Evolutionary conservation across 2,888 invertebrate species (phyloP).

Genomic region (Tanaodytes sp.): DNA sequence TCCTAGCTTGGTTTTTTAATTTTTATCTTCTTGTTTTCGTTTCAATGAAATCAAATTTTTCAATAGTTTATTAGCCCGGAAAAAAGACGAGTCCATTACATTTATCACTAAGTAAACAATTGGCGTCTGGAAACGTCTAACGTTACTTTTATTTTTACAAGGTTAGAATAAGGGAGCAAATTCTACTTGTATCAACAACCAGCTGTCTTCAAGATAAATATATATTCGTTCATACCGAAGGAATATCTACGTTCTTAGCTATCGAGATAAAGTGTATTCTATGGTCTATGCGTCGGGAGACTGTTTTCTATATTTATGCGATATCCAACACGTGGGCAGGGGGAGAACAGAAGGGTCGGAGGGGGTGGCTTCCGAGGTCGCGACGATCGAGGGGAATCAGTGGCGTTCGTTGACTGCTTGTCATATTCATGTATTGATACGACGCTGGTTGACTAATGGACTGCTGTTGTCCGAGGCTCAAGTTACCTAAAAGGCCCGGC

Average conservation of each 20-base stretch:
- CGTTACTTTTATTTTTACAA: conserved; percentile 31
- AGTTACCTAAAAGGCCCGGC: conserved; percentile 68
- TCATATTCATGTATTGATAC: conserved; percentile 73
- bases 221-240: conserved; percentile 35
- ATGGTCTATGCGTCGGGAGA: conserved; percentile 44
- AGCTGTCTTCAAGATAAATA: conserved; percentile 49
- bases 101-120: conserved; percentile 19
- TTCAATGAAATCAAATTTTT: no score
- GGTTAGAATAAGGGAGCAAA: conserved; percentile 14
- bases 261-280: conserved; percentile 47
- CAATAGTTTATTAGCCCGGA: no score
- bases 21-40: no score
- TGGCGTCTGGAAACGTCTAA: conserved; percentile 4
- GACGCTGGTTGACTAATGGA: conserved; percentile 73
- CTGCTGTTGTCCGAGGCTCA: conserved; percentile 72
- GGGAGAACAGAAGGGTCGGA: no score
- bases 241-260: conserved; percentile 23
- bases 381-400: conserved; percentile 55
- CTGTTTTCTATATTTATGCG: conserved; percentile 64
- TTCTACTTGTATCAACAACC: conserved; percentile 37
- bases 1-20: no score
- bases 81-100: conserved; percentile 10
- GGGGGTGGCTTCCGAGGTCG: conserved; percentile 32
- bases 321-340: conserved; percentile 22
- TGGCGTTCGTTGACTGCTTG: conserved; percentile 63